These are phyloP conservation scores for Alethe diademata DNA, from an alignment of 2,113 vertebrate genomes.

Conservation along the genomic window DNA sequence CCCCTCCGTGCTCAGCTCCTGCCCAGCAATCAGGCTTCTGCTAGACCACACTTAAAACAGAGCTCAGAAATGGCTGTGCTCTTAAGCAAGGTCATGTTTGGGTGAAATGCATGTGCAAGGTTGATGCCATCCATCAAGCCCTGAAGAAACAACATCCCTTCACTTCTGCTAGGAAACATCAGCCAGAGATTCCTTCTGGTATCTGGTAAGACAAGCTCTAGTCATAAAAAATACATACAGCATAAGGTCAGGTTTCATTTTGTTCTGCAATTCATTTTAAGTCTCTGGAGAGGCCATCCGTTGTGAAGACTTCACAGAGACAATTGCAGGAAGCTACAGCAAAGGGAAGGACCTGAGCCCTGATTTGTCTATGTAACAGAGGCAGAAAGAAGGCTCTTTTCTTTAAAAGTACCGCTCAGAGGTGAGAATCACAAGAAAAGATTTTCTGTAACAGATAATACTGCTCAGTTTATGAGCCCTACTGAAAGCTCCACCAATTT, in stretches of 20 bases:
- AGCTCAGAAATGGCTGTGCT: slow-evolving; percentile 6
- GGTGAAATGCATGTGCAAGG: not conserved
- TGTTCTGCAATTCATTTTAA: not conserved
- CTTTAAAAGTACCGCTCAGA: not conserved
- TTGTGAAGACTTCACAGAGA: not conserved
- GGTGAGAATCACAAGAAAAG: not conserved
- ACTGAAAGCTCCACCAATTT: not conserved
- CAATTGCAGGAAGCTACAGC: not conserved
- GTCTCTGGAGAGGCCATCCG: not conserved
- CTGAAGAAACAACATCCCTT: not conserved
- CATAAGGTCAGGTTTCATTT: slow-evolving; percentile 7
- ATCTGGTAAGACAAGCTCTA: not conserved
- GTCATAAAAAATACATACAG: slow-evolving; percentile 38
- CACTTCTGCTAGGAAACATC: not conserved
- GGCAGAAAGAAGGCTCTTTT: not conserved
- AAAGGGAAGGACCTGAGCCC: not conserved
- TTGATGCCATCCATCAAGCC: not conserved
- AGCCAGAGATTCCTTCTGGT: not conserved
- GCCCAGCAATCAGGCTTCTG: not conserved
- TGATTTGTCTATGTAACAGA: not conserved
- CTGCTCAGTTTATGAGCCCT: not conserved
- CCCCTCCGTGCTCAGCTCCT: not conserved
- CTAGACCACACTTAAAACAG: not conserved
- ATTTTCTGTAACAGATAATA: not conserved
- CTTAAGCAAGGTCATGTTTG: not conserved